A percentile compares a stretch with the other conserved stretches of the same genome.
Conservation (phyloP, 35 echinoderm and acorn worm genomes). For the Nesometra sesokonis region DNA sequence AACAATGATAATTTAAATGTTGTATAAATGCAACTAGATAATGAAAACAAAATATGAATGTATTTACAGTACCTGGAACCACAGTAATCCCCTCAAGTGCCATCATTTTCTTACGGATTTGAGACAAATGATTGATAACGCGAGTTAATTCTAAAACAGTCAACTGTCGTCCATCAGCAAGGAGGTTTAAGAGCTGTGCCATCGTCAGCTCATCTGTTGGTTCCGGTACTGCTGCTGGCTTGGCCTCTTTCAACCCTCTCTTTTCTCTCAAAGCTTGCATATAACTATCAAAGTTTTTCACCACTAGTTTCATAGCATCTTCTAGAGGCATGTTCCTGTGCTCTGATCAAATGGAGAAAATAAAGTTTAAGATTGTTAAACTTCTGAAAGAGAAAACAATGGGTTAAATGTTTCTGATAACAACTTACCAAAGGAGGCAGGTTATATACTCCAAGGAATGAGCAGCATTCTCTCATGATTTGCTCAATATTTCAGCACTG, state of each 20-base stretch:
- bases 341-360: constrained; percentile 56
- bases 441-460: too few relatives aligned
- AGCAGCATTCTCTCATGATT: too few relatives aligned
- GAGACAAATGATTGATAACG: constrained; percentile 65
- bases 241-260: not conserved
- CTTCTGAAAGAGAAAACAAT: not conserved
- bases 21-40: too few relatives aligned
- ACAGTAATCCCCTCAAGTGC: not conserved
- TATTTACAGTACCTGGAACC: not conserved
- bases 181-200: constrained; percentile 73
- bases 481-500: too few relatives aligned
- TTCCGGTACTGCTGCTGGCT: not conserved
- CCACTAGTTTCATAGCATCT: constrained; percentile 81
- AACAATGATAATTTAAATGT: too few relatives aligned
- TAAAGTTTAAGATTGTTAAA: not conserved
- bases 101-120: constrained; percentile 54
- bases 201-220: constrained; percentile 62
- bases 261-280: constrained; percentile 75
- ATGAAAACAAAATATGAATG: too few relatives aligned
- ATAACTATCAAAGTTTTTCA: constrained; percentile 87
- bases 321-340: constrained; percentile 99
- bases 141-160: constrained; percentile 69
- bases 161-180: constrained; percentile 85
- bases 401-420: not conserved
- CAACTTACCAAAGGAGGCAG: too few relatives aligned